Evolutionary conservation across 2,888 invertebrate genomes (phyloP).

Genomic region (Drosophila melanocephala): DNA sequence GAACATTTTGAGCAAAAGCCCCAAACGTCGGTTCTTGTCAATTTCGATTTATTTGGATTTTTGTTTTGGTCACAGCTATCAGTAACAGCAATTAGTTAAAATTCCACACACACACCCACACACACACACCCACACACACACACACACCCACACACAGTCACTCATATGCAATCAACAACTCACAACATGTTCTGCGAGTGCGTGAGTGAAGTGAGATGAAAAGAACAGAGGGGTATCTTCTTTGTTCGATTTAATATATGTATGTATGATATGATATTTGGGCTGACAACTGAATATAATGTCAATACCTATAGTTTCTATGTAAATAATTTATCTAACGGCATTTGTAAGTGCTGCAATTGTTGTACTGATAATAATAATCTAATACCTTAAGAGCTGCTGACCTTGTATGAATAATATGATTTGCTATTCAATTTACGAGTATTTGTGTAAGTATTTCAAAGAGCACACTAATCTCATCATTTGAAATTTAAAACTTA

Average conservation of each 20-base stretch:
- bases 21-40: conserved; percentile 21
- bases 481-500: neutral
- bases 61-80: conserved; percentile 36
- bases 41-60: conserved; percentile 19
- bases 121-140: neutral
- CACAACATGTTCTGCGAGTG: conserved; percentile 5
- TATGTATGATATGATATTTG: neutral
- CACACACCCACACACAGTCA: neutral
- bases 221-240: neutral
- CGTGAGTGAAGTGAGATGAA: neutral
- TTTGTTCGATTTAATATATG: neutral
- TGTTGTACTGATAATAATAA: neutral
- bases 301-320: neutral
- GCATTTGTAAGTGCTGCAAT: neutral
- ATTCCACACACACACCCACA: conserved; percentile 18
- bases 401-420: neutral
- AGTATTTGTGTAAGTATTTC: neutral
- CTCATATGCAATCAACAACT: conserved; percentile 22
- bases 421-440: neutral
- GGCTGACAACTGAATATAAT: neutral
- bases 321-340: neutral
- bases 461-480: neutral
- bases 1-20: conserved; percentile 7
- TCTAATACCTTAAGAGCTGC: neutral
- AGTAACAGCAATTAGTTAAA: conserved; percentile 43